phyloP scores from a whole-genome alignment of 2,797 vertebrate genomes.

The Siniperca undulata region DNA sequence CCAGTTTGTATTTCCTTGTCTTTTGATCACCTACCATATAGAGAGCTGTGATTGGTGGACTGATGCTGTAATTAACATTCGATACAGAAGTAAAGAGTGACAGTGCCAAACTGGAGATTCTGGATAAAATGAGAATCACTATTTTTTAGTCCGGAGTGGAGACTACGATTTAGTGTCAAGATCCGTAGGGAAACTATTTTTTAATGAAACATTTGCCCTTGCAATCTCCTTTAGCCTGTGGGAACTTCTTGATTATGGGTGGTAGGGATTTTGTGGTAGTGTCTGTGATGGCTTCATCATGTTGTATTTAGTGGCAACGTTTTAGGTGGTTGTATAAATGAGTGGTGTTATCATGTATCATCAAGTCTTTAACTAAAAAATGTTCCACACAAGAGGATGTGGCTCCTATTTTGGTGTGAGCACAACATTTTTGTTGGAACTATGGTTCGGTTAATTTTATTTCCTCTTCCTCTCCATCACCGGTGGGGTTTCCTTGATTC shows the following conservation, averaged over 20 bases:
- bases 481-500: constrained; percentile 17
- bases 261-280: constrained; percentile 12
- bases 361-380: constrained; percentile 29
- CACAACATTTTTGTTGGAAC: constrained; percentile 25
- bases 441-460: constrained; percentile 28
- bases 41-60: neutral
- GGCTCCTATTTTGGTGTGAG: constrained; percentile 16
- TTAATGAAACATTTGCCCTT: neutral
- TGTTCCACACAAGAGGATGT: constrained; percentile 32
- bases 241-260: neutral
- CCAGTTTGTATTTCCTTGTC: neutral
- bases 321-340: constrained; percentile 31
- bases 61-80: neutral
- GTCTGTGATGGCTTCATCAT: constrained; percentile 31
- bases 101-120: neutral
- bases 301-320: constrained; percentile 27
- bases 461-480: constrained; percentile 32
- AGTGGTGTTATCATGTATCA: constrained; percentile 24
- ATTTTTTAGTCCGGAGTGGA: neutral
- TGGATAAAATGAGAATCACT: neutral
- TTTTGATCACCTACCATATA: neutral
- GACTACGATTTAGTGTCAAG: neutral
- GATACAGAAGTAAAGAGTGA: neutral
- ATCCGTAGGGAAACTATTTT: neutral
- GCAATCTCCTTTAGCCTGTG: neutral